Percentiles rank a stretch among this genome's conserved stretches.
phyloP scores from a whole-genome alignment of 2,113 vertebrate genomes.

The Lagopus leucura region DNA sequence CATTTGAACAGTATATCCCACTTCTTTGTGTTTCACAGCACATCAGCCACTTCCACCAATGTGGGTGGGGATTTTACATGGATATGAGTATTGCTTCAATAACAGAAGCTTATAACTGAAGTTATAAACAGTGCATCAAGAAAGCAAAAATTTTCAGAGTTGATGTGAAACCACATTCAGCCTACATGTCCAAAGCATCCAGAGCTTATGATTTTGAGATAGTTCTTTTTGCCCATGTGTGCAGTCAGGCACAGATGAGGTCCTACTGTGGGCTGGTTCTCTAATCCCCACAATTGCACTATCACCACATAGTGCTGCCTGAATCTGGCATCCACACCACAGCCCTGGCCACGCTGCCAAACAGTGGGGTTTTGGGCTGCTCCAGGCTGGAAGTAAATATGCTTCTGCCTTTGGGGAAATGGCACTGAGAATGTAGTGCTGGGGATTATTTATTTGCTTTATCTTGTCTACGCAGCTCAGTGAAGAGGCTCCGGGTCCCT shows the following conservation, averaged over 20 bases:
- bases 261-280: background rate
- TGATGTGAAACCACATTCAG: rapidly evolving
- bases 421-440: rapidly evolving
- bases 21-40: background rate
- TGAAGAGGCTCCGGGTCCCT: background rate
- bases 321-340: background rate
- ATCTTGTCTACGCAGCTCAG: background rate
- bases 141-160: background rate
- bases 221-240: background rate
- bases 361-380: background rate
- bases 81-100: rapidly evolving
- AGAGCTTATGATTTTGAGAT: background rate
- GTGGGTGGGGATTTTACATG: background rate
- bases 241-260: background rate
- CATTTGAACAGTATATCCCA: rapidly evolving
- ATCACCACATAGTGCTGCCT: background rate
- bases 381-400: background rate
- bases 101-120: background rate
- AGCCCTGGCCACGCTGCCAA: background rate
- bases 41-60: background rate
- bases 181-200: background rate
- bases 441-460: background rate
- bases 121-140: background rate
- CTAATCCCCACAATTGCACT: background rate
- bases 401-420: background rate